Evolutionary conservation across 2,888 invertebrate genomes (phyloP), one percentile per base, ranked within the genome.

Genomic region (Creontiades dilutus): DNA sequence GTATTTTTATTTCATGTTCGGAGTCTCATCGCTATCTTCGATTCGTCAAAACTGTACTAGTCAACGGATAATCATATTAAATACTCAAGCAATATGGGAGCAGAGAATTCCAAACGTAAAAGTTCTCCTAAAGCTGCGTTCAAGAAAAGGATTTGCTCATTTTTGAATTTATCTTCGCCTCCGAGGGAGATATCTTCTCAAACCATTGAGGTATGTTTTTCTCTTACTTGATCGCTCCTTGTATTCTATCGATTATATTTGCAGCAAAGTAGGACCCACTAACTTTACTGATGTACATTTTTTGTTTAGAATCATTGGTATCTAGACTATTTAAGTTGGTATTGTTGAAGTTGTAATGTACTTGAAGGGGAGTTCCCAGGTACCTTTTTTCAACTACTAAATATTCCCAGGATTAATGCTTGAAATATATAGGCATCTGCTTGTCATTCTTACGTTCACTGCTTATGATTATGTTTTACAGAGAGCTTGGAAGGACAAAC

Each of bases 401-500:
- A 37, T 37, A 37, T 2, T 37, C 7, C 7, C 7, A 37, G 2
- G 7, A 37, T 4, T 37, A 37, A 37, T 37, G 7, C 7, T 37
- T 11, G 14, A 52, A 52, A 52, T 52, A 52, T 52, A 12, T 52
- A 5, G 52, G 14, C 2, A 52, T 52, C 52, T 52, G 11, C 16
- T 52, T 52, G 11, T 52, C 52, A 14, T 11, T 52, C 7, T 48
- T 11, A 16, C 37, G 2, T 37, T 52, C 52, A 52, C 52, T 16
- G 52, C 61, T 19, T 61, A 19, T n/a, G n/a, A 61, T 61, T 61
- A 23, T 57, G 19, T 28, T 37, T 75, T 75, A n/a, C 78, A 88
- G 88, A 57, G 88, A 37, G 88, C 88, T 23, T 88, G 88, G 88
- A 88, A 88, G 23, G 80, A 88, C 48, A 88, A 88, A 19, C 46